phyloP scores from a whole-genome alignment of 2,113 vertebrate species.

The Aspidoscelis tigris region DNA sequence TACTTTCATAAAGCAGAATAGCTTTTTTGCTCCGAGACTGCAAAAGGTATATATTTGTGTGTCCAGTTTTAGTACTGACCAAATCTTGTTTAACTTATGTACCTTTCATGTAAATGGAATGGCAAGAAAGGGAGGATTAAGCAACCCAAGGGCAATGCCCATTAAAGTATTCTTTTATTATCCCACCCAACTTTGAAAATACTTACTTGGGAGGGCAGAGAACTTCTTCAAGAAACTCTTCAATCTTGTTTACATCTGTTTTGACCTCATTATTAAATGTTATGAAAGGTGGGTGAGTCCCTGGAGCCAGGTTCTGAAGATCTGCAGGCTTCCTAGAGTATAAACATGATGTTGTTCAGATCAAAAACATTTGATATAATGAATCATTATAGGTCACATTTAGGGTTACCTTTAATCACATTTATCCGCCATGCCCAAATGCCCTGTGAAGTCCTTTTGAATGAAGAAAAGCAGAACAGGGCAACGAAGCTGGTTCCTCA shows the following conservation, averaged over 20 bases:
- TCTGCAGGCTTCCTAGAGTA: conserved; percentile 92
- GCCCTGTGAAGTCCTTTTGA: no score
- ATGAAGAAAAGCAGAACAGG: background rate
- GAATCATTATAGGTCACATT: background rate
- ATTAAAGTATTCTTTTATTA: background rate
- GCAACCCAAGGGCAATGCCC: background rate
- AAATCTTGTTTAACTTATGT: background rate
- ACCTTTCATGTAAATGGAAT: no score
- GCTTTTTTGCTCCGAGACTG: background rate
- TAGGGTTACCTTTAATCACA: no score
- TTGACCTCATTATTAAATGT: conserved; percentile 96
- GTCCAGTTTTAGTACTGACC: background rate
- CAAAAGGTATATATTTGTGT: background rate
- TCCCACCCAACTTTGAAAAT: background rate
- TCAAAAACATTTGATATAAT: background rate
- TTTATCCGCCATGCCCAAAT: background rate
- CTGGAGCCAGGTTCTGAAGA: conserved; percentile 96
- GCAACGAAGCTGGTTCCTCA: no score
- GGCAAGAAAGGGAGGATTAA: background rate
- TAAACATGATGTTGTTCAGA: conserved; percentile 17
- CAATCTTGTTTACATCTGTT: conserved; percentile 98
- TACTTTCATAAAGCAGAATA: background rate
- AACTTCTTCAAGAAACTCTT: conserved; percentile 97
- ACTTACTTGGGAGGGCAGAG: conserved; percentile 96
- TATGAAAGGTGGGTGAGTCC: conserved; percentile 97